Conservation (phyloP, 2,113 vertebrate species). For the Tautogolabrus adspersus region DNA sequence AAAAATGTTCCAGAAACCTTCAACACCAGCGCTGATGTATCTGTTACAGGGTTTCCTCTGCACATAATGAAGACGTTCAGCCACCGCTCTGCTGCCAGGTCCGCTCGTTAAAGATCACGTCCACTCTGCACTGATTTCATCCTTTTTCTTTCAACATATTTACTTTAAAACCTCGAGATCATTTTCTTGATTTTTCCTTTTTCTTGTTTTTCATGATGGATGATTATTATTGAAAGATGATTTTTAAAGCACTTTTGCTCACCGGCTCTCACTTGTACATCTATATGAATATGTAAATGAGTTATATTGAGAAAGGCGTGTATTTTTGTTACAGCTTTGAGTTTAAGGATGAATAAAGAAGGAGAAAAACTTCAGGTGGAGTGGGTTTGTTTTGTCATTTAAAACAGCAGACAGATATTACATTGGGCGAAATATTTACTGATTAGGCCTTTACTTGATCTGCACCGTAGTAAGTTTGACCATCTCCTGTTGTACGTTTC, state of each 20-base stretch:
- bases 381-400: slow-evolving; percentile 3
- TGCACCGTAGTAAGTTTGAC: too few relatives aligned
- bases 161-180: neutral
- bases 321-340: slow-evolving; percentile 71
- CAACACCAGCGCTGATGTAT: neutral
- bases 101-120: slow-evolving; percentile 3
- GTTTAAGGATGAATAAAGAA: slow-evolving; percentile 63
- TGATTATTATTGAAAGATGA: slow-evolving; percentile 68
- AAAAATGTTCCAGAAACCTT: slow-evolving; percentile 35
- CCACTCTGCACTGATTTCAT: slow-evolving; percentile 32
- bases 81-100: slow-evolving; percentile 10
- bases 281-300: slow-evolving; percentile 78
- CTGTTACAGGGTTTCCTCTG: slow-evolving; percentile 23
- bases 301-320: slow-evolving; percentile 67
- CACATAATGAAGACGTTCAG: slow-evolving; percentile 3
- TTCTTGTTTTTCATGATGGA: slow-evolving; percentile 43
- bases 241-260: slow-evolving; percentile 79
- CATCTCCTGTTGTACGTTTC: too few relatives aligned
- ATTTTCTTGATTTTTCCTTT: neutral
- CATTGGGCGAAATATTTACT: too few relatives aligned
- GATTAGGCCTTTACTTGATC: too few relatives aligned
- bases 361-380: slow-evolving; percentile 20
- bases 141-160: neutral
- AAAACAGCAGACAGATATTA: neutral
- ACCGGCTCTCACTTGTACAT: slow-evolving; percentile 72